Conservation (phyloP, 2,797 vertebrate species). For the Crax fasciolata region DNA sequence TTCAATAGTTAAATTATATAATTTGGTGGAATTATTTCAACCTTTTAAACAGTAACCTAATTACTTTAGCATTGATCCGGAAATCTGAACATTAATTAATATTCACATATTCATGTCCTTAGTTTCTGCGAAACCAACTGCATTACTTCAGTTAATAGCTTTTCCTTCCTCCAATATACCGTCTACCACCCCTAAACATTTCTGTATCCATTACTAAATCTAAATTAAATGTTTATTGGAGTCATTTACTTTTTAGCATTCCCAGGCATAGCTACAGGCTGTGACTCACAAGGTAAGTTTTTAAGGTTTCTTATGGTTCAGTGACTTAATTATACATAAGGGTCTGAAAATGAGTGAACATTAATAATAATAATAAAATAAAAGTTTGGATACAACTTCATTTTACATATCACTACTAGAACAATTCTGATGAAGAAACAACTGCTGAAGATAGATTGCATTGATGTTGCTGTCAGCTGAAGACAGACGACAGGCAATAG, state of each 20-base stretch:
- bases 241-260: conserved; percentile 63
- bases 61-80: conserved; percentile 23
- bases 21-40: conserved; percentile 2
- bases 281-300: conserved; percentile 45
- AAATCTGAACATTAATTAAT: conserved; percentile 64
- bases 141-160: conserved; percentile 57
- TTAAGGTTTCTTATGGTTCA: conserved; percentile 34
- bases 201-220: conserved; percentile 65
- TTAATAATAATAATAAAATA: conserved; percentile 59
- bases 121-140: conserved; percentile 44
- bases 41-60: conserved; percentile 35
- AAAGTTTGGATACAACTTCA: conserved; percentile 40
- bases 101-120: conserved; percentile 32
- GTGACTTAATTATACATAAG: conserved; percentile 72
- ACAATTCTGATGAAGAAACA: conserved; percentile 5
- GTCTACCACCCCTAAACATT: conserved; percentile 57
- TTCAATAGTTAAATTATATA: background rate
- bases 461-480: background rate
- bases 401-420: conserved; percentile 45
- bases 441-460: background rate
- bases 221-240: conserved; percentile 73
- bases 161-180: conserved; percentile 32
- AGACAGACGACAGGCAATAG: background rate
- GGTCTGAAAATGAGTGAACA: conserved; percentile 52
- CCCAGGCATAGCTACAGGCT: background rate